Conservation (phyloP, 2,888 invertebrate species). For the Drosophila paucipuncta region DNA sequence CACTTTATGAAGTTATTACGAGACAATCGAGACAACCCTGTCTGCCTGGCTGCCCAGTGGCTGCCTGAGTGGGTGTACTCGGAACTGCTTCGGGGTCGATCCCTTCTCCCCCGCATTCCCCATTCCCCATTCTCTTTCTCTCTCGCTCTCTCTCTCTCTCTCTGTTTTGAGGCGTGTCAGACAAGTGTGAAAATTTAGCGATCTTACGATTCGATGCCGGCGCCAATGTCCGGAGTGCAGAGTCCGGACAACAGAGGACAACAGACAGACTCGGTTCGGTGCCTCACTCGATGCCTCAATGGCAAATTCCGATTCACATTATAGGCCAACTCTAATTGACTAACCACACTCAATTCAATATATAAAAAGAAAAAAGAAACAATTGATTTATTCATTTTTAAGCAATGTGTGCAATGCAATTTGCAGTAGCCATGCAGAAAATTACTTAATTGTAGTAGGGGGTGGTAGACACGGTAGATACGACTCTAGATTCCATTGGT, state of each 20-base stretch:
- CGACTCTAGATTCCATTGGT: neutral
- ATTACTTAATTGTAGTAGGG: neutral
- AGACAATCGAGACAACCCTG: conserved; percentile 22
- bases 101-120: neutral
- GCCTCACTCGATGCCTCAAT: neutral
- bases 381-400: conserved; percentile 11
- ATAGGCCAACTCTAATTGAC: conserved; percentile 21
- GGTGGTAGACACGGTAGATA: neutral
- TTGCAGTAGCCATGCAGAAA: neutral
- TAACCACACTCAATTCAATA: conserved; percentile 33
- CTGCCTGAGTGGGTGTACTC: conserved; percentile 63
- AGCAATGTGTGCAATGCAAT: neutral
- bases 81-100: conserved; percentile 46
- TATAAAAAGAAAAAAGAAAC: neutral
- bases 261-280: neutral
- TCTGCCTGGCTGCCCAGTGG: neutral
- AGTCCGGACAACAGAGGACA: neutral
- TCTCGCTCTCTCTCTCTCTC: neutral
- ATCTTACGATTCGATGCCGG: conserved; percentile 40
- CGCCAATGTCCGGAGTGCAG: conserved; percentile 19
- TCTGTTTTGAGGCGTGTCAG: conserved; percentile 45
- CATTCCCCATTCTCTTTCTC: neutral
- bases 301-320: conserved; percentile 19
- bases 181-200: conserved; percentile 72
- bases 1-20: conserved; percentile 74